Evolutionary conservation across 2,797 vertebrate species (phyloP), one percentile per base, ranked within the genome.

Genomic region (Megaceryle alcyon): DNA sequence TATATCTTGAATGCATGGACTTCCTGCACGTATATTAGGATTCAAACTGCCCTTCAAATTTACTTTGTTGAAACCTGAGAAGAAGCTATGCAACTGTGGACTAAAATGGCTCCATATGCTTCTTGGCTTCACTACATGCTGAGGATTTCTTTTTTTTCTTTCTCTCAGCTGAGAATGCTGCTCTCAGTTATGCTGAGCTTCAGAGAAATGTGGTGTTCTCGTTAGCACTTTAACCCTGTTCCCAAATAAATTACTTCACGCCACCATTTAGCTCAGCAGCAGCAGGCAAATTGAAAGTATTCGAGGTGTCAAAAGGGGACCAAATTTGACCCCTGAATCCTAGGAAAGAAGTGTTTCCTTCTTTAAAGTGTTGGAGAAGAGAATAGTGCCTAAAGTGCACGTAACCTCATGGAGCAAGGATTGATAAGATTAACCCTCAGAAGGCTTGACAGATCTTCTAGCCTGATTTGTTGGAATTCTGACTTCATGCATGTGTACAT

Each of bases 31-130:
- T 60, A 19, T 68, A 82, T 76, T 63, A 71, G 76, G 60, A 72
- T 85, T 88, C 81, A 73, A 63, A 60, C 65, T 71, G 44, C 70
- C 71, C 88, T 90, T 92, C 88, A 95, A 69, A 70, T 76, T 93
- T 91, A 85, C 88, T 82, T 84, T 26, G 33, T 28, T 94, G 92
- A 97, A 97, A 97, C 59, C 76, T 77, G 95, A 95, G 94, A 86
- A 79, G 78, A 51, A 61, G 73, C 83, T 94, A 60, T 86, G 69
- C 86, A 92, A 63, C 41, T 7, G 0, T 70, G 90, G 78, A 25
- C 76, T 90, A 90, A 96, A 88, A 90, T 57, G 71, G 65, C 88
- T 86, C 85, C 86, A 87, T 82, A 92, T 89, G 96, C 61, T 72
- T 90, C 91, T 88, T 91, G 91, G 90, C 80, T 95, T 53, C 56